These are phyloP conservation scores for Nomada lathburiana DNA, from an alignment of 2,888 invertebrate species.

Conservation along the genomic window DNA sequence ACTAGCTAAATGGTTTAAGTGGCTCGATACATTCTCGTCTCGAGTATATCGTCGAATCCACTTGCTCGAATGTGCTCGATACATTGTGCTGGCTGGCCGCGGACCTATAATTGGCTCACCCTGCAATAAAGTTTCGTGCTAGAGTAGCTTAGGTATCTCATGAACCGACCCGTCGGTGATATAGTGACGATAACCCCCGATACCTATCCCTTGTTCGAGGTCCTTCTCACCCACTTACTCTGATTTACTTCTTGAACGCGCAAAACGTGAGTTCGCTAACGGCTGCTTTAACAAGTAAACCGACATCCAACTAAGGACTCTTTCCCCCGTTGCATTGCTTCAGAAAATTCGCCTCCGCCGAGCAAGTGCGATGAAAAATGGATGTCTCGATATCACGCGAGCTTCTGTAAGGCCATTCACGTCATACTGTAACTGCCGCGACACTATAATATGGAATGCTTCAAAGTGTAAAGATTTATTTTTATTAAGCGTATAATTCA, in stretches of 20 bases:
- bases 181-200: slow-evolving; percentile 78
- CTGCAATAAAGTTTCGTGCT: slow-evolving; percentile 77
- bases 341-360: background rate
- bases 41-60: slow-evolving; percentile 61
- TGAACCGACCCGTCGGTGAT: slow-evolving; percentile 74
- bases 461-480: too few relatives aligned
- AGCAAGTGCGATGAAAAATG: slow-evolving; percentile 7
- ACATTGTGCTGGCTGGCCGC: slow-evolving; percentile 73
- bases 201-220: slow-evolving; percentile 65
- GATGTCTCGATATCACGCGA: too few relatives aligned
- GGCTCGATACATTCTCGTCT: slow-evolving; percentile 59
- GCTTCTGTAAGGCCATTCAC: too few relatives aligned
- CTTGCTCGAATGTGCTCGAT: slow-evolving; percentile 74
- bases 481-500: too few relatives aligned
- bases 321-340: slow-evolving; percentile 40
- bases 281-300: slow-evolving; percentile 57
- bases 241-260: slow-evolving; percentile 72
- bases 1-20: slow-evolving; percentile 58
- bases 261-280: slow-evolving; percentile 68
- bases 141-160: slow-evolving; percentile 76
- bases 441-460: too few relatives aligned
- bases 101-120: slow-evolving; percentile 78
- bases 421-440: too few relatives aligned
- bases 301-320: slow-evolving; percentile 24
- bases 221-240: slow-evolving; percentile 79